These are phyloP conservation scores for Stomatorhinus ivindoensis DNA, from an alignment of 2,113 vertebrate genomes.

Conservation along the genomic window DNA sequence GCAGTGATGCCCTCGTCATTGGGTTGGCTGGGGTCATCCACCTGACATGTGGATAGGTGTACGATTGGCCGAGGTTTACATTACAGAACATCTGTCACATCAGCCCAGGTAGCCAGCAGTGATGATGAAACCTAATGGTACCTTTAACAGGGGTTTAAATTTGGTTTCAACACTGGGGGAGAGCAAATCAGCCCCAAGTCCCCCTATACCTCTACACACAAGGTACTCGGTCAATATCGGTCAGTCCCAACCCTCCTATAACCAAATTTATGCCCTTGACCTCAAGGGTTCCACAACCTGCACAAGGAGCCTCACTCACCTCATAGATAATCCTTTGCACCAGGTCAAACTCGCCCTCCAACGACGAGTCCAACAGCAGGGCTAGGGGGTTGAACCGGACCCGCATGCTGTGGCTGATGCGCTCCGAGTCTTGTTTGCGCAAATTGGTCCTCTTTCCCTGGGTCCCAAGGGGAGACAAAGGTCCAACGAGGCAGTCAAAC, in stretches of 20 bases:
- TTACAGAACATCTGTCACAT: not conserved
- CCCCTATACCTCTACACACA: not conserved
- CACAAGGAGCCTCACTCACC: conserved; percentile 51
- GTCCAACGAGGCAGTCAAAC: not conserved
- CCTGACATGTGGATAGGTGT: conserved; percentile 50
- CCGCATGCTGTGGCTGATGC: conserved; percentile 86
- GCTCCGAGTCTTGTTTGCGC: conserved; percentile 80
- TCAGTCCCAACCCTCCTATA: not conserved
- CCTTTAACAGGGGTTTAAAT: not conserved
- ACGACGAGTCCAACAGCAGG: conserved; percentile 87
- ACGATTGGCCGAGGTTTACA: not conserved
- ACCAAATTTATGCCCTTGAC: not conserved
- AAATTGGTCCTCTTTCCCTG: conserved; percentile 95
- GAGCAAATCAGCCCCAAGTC: not conserved
- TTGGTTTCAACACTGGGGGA: not conserved
- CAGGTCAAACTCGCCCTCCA: conserved; percentile 94
- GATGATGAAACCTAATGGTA: not conserved
- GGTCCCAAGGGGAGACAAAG: conserved; percentile 14
- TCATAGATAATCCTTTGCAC: conserved; percentile 98
- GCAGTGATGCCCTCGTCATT: conserved; percentile 97
- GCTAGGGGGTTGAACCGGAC: conserved; percentile 96
- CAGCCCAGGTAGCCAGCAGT: not conserved
- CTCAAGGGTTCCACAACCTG: not conserved
- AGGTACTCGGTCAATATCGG: not conserved
- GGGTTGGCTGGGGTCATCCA: conserved; percentile 89